Evolutionary conservation across 2,113 vertebrate genomes (phyloP).

Genomic region (Alethe castanea): DNA sequence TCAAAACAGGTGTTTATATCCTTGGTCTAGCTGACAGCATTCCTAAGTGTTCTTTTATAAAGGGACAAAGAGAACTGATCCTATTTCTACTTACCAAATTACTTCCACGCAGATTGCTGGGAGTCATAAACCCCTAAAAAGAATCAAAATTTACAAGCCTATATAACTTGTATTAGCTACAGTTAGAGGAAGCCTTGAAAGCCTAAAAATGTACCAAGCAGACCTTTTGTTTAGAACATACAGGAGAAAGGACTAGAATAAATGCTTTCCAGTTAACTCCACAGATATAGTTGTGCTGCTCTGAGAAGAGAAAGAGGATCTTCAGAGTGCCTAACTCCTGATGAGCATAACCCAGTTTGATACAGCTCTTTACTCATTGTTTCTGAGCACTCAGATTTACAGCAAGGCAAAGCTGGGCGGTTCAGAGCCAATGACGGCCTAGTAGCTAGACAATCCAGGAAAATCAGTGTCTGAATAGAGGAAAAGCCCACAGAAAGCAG

Average conservation of each 20-base stretch:
- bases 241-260: background rate
- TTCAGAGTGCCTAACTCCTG: background rate
- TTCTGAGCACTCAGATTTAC: background rate
- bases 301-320: background rate
- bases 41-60: background rate
- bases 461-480: background rate
- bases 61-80: background rate
- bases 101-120: background rate
- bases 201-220: background rate
- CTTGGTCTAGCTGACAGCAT: background rate
- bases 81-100: background rate
- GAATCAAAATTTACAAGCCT: background rate
- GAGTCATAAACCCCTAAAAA: background rate
- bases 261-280: background rate
- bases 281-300: background rate
- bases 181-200: background rate
- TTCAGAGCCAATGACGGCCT: background rate
- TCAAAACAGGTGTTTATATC: background rate
- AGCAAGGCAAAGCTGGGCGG: background rate
- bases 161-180: background rate
- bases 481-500: background rate
- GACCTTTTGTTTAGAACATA: background rate
- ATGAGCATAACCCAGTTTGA: background rate
- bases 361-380: background rate
- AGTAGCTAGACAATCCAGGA: background rate